Conservation (phyloP, 2,113 vertebrate genomes). For the Apaloderma vittatum region DNA sequence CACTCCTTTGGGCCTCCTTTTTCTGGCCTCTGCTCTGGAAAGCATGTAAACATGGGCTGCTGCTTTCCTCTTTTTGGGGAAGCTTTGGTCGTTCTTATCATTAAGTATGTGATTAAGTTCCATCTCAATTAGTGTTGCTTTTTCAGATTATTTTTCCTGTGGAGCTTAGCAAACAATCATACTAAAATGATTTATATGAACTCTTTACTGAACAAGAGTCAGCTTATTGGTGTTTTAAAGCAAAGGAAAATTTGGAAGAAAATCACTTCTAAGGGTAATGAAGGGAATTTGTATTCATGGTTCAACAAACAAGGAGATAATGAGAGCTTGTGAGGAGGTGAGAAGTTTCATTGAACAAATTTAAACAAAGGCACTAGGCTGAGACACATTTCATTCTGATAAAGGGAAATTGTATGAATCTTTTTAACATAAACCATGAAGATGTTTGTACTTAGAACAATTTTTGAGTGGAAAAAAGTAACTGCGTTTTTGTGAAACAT, state of each 20-base stretch:
- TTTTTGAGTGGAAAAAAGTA: not conserved
- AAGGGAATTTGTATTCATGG: not conserved
- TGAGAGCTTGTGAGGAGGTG: not conserved
- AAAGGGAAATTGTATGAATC: not conserved
- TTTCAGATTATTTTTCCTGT: not conserved
- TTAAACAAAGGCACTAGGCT: not conserved
- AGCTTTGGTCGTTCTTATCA: not conserved
- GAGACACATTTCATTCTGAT: not conserved
- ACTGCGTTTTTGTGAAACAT: not conserved
- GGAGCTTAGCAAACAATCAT: not conserved
- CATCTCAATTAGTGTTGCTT: not conserved
- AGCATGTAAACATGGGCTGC: not conserved
- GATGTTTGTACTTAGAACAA: not conserved
- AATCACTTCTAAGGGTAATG: not conserved
- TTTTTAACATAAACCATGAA: not conserved
- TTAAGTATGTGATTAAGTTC: not conserved
- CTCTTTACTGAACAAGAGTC: not conserved
- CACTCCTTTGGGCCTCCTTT: not conserved
- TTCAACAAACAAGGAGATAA: not conserved
- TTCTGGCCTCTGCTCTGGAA: conserved; percentile 4
- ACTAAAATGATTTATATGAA: not conserved
- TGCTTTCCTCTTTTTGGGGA: not conserved
- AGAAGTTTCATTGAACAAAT: not conserved
- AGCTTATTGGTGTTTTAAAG: not conserved
- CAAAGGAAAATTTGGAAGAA: not conserved